Conservation (phyloP, 2,888 invertebrate species). For the Drosophila nr. fundita region DNA sequence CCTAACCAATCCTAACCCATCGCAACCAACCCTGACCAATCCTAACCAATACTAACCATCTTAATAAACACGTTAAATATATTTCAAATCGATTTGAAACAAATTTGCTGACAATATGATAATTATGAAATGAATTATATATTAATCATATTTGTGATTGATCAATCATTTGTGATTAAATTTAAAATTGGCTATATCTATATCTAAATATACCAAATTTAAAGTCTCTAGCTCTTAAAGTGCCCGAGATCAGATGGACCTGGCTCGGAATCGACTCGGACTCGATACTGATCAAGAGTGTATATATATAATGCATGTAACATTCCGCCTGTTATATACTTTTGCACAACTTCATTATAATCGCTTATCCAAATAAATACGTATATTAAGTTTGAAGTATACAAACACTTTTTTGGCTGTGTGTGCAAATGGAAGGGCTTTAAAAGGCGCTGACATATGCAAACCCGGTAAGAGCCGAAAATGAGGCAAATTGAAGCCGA, state of each 20-base stretch:
- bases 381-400: too few relatives aligned
- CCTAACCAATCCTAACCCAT: neutral
- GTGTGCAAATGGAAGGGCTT: too few relatives aligned
- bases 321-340: neutral
- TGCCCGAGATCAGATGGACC: neutral
- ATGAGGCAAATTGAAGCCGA: slow-evolving; percentile 21
- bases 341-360: neutral
- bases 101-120: neutral
- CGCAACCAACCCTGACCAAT: too few relatives aligned
- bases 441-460: neutral
- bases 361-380: neutral
- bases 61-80: neutral
- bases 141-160: neutral
- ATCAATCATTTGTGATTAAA: neutral
- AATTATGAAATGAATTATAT: neutral
- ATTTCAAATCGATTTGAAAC: neutral
- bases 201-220: neutral
- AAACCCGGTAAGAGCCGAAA: slow-evolving; percentile 13
- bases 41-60: too few relatives aligned
- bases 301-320: neutral
- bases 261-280: neutral
- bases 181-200: neutral
- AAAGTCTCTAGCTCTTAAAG: neutral
- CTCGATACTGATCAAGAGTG: neutral
- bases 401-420: neutral